Percentiles rank a stretch among this genome's conserved stretches.
Evolutionary conservation across 2,888 invertebrate species (phyloP).

Genomic region (Flexamia atlantica): DNA sequence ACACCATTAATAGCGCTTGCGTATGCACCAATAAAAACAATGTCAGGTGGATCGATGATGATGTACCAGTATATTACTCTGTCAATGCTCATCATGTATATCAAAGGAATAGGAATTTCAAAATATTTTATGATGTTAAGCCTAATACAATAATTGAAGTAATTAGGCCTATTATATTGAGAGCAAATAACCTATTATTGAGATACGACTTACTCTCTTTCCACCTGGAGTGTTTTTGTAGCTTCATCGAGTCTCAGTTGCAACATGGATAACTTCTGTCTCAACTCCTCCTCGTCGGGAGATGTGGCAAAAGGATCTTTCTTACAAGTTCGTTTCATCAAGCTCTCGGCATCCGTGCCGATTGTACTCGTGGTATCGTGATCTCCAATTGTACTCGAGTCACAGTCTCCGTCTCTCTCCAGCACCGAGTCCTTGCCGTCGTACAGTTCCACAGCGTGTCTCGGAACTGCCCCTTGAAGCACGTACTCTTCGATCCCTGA

Average conservation of each 20-base stretch:
- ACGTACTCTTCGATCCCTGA: conserved; percentile 79
- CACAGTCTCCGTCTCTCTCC: conserved; percentile 70
- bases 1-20: too few species aligned
- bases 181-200: too few species aligned
- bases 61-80: too few species aligned
- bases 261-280: conserved; percentile 82
- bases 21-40: too few species aligned
- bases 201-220: conserved; percentile 88
- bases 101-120: too few species aligned
- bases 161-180: too few species aligned
- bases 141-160: too few species aligned
- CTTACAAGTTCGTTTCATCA: conserved; percentile 25
- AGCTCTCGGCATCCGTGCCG: conserved; percentile 44
- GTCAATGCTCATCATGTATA: too few species aligned
- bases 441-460: conserved; percentile 77
- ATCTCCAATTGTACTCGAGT: conserved; percentile 23
- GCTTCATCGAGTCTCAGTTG: conserved; percentile 86
- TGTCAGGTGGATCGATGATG: too few species aligned
- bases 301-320: conserved; percentile 46
- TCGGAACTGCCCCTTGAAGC: conserved; percentile 81
- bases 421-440: conserved; percentile 69
- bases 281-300: conserved; percentile 78
- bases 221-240: conserved; percentile 83
- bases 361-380: conserved; percentile 35
- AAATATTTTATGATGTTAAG: too few species aligned